Evolutionary conservation across 2,888 invertebrate species (phyloP), one percentile per base, ranked within the genome.

Genomic region (Acleris sparsana): DNA sequence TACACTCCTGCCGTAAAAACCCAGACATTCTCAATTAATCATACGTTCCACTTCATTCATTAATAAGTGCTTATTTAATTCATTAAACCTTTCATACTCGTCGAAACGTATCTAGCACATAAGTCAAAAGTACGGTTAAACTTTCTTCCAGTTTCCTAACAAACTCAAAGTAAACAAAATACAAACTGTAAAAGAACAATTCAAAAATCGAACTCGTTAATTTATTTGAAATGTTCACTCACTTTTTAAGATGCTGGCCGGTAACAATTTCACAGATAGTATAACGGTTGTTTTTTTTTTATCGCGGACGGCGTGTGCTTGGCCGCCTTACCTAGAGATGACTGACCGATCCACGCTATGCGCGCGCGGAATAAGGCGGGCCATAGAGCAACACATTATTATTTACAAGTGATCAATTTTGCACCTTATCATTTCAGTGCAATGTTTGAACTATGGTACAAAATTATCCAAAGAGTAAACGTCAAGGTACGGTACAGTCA

Each of bases 191-290:
- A 5, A 25, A 20, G 9, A 9, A 4, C 43, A 13, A 16, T 52
- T 25, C 16, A 29, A 48, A 29, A 29, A 18, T 29, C 25, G 13
- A 48, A 17, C 18, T 9, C 1, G 11, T 13, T n/a, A 13, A 0
- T 1, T 13, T 4, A 39, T 39, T 39, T 39, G 4, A 29, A 11
- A 33, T 49, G 33, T 48, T 48, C 7, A 60, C 60, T 66, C 57
- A 66, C 66, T 51, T 39, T 46, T 61, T 39, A 6, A 29, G 17
- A 66, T 17, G 52, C 58, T 52, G 55, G 62, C 62, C 51, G 61
- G 46, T 44, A 61, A 55, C n/a, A 13, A 55, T 65, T 53, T 66
- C 61, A 62, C 66, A 57, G 52, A 52, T 51, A 43, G 53, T 22
- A 4, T 39, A 39, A 39, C 39, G 39, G 39, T 2, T 39, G 44